Evolutionary conservation across 2,797 vertebrate species (phyloP), one percentile per base, ranked within the genome.

Genomic region (Enteromius thamalakanensis): DNA sequence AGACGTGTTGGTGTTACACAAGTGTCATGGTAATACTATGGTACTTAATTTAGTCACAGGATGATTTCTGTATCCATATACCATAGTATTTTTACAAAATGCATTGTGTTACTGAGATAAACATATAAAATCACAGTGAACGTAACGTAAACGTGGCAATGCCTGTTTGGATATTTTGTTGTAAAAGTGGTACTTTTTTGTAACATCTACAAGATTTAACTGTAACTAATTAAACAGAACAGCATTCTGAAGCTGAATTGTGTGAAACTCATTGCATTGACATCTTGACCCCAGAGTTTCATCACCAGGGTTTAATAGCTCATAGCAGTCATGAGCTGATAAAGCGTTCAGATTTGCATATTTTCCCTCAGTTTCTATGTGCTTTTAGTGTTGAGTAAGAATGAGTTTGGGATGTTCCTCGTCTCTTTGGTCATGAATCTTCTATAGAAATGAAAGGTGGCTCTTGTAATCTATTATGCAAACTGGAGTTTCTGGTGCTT

Each of bases 231-330:
- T 34, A 19, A 65, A 19, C 26, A 53, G 53, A 17, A 55, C 53
- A 34, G 6, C 9, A 5, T 34, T n/a, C 58, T 9, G 21, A 37
- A 17, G 7, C 40, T 53, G 4, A 34, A n/a, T 2, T 14, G 4
- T 32, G 15, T 51, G 2, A 72, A n/a, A 34, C 21, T 40, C 21
- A 6, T 19, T 26, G 74, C 37, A 14, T 42, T 42, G 74, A 76
- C 53, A n/a, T 60, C 74, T 58, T 76, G 53, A 76, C 74, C 74
- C 23, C 32, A n/a, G 26, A 64, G 60, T 64, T 64, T 64, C 26
- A 32, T 64, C 60, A 64, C 49, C 6, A 12, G 70, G 0, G 29
- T n/a, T 75, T 58, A 8, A 37, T 23, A 37, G 19, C 72, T 23
- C 72, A 17, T 10, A 60, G 10, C n/a, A 17, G 7, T 26, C n/a